These are phyloP conservation scores for Hypsopygia costalis DNA, from an alignment of 2,888 invertebrate genomes.

Conservation along the genomic window DNA sequence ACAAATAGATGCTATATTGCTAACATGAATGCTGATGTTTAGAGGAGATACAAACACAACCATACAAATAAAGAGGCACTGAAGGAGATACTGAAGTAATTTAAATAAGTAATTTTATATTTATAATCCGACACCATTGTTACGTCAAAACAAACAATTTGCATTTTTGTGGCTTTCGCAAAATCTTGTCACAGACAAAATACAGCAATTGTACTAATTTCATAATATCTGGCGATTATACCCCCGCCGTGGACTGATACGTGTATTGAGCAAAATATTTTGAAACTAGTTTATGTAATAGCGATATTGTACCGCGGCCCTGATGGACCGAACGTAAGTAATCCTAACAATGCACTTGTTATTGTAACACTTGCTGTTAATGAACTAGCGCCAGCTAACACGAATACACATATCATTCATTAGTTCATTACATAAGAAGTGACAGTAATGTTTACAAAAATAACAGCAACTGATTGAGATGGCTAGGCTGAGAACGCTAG, in stretches of 20 bases:
- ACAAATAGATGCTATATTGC: too few relatives aligned
- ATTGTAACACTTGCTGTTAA: not conserved
- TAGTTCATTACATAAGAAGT: too few relatives aligned
- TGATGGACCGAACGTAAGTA: conserved; percentile 25
- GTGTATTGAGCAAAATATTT: conserved; percentile 55
- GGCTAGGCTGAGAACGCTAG: too few relatives aligned
- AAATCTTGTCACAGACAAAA: conserved; percentile 24
- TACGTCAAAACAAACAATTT: not conserved
- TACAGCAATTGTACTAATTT: conserved; percentile 41
- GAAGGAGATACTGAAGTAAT: too few relatives aligned
- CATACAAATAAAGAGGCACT: too few relatives aligned
- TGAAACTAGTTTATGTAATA: conserved; percentile 52
- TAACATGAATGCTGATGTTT: too few relatives aligned
- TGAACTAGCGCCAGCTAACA: too few relatives aligned
- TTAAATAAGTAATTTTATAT: too few relatives aligned
- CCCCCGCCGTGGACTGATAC: conserved; percentile 30
- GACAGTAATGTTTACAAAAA: too few relatives aligned
- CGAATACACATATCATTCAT: too few relatives aligned
- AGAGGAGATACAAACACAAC: too few relatives aligned
- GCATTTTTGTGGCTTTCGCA: conserved; percentile 3
- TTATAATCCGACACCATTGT: not conserved
- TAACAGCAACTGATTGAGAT: too few relatives aligned
- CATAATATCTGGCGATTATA: conserved; percentile 44
- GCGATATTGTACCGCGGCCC: conserved; percentile 30
- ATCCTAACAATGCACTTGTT: conserved; percentile 1